Base-by-base conservation (phyloP, 2,797 vertebrate species). In the Australoheros facetus region DNA sequence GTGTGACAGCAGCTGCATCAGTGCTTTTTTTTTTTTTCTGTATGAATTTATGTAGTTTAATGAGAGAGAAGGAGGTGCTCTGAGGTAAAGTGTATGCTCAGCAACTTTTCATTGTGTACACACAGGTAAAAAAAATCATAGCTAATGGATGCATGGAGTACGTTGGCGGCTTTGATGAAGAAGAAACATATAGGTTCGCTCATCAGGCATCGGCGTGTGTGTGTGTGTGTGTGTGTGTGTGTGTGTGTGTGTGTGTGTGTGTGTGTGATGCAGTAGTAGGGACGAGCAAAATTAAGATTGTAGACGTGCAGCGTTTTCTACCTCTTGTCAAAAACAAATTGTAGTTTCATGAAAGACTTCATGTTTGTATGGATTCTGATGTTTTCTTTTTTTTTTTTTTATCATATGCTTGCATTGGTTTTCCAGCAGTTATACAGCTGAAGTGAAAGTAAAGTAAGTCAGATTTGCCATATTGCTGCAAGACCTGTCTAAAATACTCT, bases 71-170 rank as follows among this genome's bases (percentile, higher is more conserved):
- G 3, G 80, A 81, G 81, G 32, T 80, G 78, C 57, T 75, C 57
- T 17, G 54, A 75, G 71, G 66, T 80, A 59, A 78, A 74, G 79
- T 37, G 80, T 75, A 21, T 2, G 70, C 78, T 87, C 89, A 88
- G 91, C 87, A 89, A 77, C 64, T 88, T 87, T 80, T 71, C 34
- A 55, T 55, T 17, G 78, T 64, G 75, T 82, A 64, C 85, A 84
- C 56, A 75, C 69, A 78, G 64, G 76, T 75, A 23, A 60, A 86
- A 86, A 55, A 84, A 86, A 77, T 66, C 86, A 83, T 16, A 73
- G 81, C 81, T 75, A 7, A 70, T 87, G 73, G 82, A 79, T 48
- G 19, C 69, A 13, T 5, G 17, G 73, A 84, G 55, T 17, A 13
- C 11, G 4, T 34, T 16, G 34, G 34, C 9, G 62, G 64, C 84